These are phyloP conservation scores for Boloria euphrosyne DNA, from an alignment of 2,888 invertebrate species.

Conservation along the genomic window DNA sequence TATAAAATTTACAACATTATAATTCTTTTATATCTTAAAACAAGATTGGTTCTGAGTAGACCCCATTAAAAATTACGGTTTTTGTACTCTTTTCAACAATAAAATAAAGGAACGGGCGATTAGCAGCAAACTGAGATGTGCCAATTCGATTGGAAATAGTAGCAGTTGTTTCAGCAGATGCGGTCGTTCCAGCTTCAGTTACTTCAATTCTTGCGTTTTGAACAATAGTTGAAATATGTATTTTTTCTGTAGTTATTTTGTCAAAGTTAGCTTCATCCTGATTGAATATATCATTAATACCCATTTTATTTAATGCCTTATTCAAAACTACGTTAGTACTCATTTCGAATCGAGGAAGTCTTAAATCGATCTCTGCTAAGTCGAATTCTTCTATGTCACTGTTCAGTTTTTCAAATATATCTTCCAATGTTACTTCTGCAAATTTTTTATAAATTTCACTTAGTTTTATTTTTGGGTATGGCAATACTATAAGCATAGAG, in stretches of 20 bases:
- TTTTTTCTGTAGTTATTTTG: slow-evolving; percentile 77
- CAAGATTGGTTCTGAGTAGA: slow-evolving; percentile 71
- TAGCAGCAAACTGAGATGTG: slow-evolving; percentile 84
- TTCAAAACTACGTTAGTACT: slow-evolving; percentile 84
- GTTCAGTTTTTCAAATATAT: slow-evolving; percentile 75
- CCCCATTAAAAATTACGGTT: slow-evolving; percentile 85
- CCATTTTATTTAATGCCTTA: slow-evolving; percentile 83
- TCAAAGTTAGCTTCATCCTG: slow-evolving; percentile 79
- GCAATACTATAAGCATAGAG: slow-evolving; percentile 85
- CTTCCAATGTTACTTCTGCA: slow-evolving; percentile 64
- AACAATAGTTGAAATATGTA: slow-evolving; percentile 84
- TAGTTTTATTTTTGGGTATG: slow-evolving; percentile 78
- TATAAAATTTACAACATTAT: background rate
- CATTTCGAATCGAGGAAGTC: slow-evolving; percentile 84
- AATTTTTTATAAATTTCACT: slow-evolving; percentile 78
- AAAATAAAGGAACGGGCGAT: slow-evolving; percentile 86
- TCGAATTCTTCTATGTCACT: slow-evolving; percentile 74
- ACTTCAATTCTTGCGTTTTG: slow-evolving; percentile 90
- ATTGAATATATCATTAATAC: slow-evolving; percentile 85
- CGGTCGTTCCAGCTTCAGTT: slow-evolving; percentile 88
- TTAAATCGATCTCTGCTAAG: slow-evolving; percentile 84
- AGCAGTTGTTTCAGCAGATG: slow-evolving; percentile 82
- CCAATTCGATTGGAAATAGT: slow-evolving; percentile 78
- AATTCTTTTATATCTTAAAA: slow-evolving; percentile 46
- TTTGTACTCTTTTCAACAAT: slow-evolving; percentile 85